Conservation (phyloP, 2,888 invertebrate genomes). For the Orchestes rusci region DNA sequence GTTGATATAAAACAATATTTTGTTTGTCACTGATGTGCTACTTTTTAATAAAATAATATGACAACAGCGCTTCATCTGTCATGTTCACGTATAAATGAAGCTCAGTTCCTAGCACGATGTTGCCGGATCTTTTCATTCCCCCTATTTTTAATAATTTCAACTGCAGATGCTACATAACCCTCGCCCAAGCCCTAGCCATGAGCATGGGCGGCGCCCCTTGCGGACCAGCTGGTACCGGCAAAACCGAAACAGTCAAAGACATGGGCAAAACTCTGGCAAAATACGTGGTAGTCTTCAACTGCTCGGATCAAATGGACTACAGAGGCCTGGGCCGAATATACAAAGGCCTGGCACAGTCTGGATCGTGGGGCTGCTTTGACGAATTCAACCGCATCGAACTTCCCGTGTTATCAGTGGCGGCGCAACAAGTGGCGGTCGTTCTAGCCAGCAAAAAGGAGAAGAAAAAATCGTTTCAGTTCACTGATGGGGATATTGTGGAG, state of each 20-base stretch:
- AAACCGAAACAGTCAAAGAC: constrained; percentile 96
- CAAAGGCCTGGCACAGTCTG: constrained; percentile 92
- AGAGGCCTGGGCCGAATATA: constrained; percentile 91
- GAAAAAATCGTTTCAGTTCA: constrained; percentile 83
- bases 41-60: too few species aligned
- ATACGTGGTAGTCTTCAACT: constrained; percentile 95
- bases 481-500: constrained; percentile 87
- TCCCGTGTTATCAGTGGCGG: constrained; percentile 90
- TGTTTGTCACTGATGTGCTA: too few species aligned
- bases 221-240: constrained; percentile 97
- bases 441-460: constrained; percentile 90
- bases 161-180: constrained; percentile 87
- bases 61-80: too few species aligned
- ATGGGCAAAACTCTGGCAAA: constrained; percentile 97
- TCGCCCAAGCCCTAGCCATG: constrained; percentile 92
- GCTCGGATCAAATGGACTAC: constrained; percentile 98
- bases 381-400: constrained; percentile 94
- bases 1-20: background rate
- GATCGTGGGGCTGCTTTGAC: constrained; percentile 97
- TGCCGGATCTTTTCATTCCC: background rate
- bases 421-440: constrained; percentile 93
- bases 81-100: too few species aligned
- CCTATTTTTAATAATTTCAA: too few species aligned
- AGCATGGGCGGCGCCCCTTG: constrained; percentile 96
- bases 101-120: background rate